A percentile compares a stretch with the other conserved stretches of the same genome.
phyloP scores from a whole-genome alignment of 64 coral and sea anemone species.

The Porites lutea region DNA sequence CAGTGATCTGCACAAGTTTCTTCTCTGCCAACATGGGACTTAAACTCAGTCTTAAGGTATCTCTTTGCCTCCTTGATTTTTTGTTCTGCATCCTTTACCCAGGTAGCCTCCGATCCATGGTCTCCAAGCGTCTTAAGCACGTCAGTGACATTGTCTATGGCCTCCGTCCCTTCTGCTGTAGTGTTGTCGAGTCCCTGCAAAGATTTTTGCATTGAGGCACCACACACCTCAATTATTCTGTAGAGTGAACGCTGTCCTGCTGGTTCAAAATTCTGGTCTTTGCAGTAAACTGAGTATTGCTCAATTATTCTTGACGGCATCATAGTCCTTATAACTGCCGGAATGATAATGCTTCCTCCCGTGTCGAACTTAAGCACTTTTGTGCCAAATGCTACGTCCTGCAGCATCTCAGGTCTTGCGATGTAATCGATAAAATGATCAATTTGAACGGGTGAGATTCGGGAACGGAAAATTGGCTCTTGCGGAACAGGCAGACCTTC shows the following conservation, averaged over 20 bases:
- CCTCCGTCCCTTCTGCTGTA: constrained; percentile 69
- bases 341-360: too few relatives aligned
- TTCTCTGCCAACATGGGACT: constrained; percentile 35
- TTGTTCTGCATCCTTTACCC: constrained; percentile 39
- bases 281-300: too few relatives aligned
- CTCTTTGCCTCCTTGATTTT: constrained; percentile 46
- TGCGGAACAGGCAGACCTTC: too few relatives aligned
- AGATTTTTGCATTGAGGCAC: constrained; percentile 75
- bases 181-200: constrained; percentile 45
- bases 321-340: too few relatives aligned
- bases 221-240: constrained; percentile 63
- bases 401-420: too few relatives aligned
- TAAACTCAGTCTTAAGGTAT: constrained; percentile 72
- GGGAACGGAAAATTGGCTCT: too few relatives aligned
- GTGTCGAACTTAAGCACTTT: too few relatives aligned
- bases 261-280: too few relatives aligned
- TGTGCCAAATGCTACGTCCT: too few relatives aligned
- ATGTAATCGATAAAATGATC: too few relatives aligned
- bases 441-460: too few relatives aligned
- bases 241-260: constrained; percentile 52
- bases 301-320: too few relatives aligned
- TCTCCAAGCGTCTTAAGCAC: constrained; percentile 31
- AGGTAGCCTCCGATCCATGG: constrained; percentile 21
- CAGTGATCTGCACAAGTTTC: constrained; percentile 47
- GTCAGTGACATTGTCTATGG: constrained; percentile 58